Evolutionary conservation across 2,888 invertebrate species (phyloP).

Genomic region (Tetropium fuscum): DNA sequence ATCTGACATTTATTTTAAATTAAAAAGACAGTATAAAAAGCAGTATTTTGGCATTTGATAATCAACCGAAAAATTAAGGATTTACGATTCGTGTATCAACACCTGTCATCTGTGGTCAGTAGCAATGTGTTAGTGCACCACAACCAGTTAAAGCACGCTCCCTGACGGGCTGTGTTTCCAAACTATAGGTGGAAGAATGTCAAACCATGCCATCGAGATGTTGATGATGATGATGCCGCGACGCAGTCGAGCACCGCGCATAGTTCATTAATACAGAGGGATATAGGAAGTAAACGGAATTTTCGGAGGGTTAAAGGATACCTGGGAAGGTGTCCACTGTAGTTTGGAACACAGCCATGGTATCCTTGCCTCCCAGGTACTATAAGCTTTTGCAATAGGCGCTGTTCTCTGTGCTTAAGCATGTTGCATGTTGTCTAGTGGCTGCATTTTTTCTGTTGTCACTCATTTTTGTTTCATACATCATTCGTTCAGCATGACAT

Average conservation of each 20-base stretch:
- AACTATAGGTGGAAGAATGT: conserved; percentile 66
- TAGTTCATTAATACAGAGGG: conserved; percentile 44
- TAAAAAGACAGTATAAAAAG: background rate
- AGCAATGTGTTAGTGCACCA: conserved; percentile 52
- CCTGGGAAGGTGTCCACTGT: conserved; percentile 66
- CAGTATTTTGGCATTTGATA: too few species aligned
- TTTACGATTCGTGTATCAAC: background rate
- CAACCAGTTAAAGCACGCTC: conserved; percentile 55
- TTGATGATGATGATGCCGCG: conserved; percentile 43
- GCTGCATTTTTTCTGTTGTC: conserved; percentile 29
- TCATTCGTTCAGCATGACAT: conserved; percentile 27
- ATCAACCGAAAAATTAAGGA: background rate
- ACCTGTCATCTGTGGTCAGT: conserved; percentile 46
- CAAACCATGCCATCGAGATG: conserved; percentile 51
- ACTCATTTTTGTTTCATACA: conserved; percentile 30
- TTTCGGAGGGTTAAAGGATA: conserved; percentile 62
- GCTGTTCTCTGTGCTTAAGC: conserved; percentile 41
- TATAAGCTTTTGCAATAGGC: conserved; percentile 55
- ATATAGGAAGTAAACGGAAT: conserved; percentile 54
- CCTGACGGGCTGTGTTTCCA: conserved; percentile 67
- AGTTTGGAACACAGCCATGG: conserved; percentile 74
- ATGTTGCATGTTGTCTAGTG: conserved; percentile 37
- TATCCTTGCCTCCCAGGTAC: conserved; percentile 75
- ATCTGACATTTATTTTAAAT: too few species aligned
- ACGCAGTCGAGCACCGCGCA: conserved; percentile 53